phyloP scores from a whole-genome alignment of 2,113 vertebrate genomes.

The Tupaia tana region DNA sequence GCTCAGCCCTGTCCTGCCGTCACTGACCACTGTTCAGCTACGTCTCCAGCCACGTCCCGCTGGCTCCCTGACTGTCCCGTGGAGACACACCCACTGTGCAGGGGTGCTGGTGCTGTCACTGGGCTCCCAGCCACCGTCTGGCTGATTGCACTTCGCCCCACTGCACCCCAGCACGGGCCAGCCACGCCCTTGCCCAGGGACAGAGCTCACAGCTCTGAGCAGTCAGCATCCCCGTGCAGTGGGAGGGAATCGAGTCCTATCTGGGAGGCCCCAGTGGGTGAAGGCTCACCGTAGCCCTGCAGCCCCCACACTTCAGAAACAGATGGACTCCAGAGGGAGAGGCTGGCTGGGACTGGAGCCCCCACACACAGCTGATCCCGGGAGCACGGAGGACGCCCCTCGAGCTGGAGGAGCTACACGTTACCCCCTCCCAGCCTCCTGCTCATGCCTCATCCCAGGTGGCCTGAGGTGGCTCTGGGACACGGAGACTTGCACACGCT shows the following conservation, averaged over 20 bases:
- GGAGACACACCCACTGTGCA: background rate
- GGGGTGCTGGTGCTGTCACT: background rate
- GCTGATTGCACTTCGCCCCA: background rate
- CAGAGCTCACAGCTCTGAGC: fast-evolving
- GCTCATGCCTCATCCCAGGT: background rate
- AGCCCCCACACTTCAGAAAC: background rate
- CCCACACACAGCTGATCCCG: background rate
- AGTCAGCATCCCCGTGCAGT: background rate
- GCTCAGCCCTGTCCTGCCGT: background rate
- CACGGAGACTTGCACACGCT: background rate
- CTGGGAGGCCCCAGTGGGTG: fast-evolving
- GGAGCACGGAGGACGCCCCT: background rate
- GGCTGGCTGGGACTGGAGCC: background rate
- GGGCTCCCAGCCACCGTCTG: background rate
- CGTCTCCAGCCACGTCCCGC: background rate
- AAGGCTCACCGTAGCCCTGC: background rate
- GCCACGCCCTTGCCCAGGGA: background rate
- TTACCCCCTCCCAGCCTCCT: background rate
- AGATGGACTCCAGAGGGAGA: background rate
- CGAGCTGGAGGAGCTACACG: fast-evolving
- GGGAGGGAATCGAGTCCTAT: background rate
- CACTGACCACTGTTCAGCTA: background rate
- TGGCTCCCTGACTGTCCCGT: no score
- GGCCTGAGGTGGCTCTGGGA: background rate
- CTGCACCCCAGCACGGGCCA: background rate